A percentile compares a stretch with the other conserved stretches of the same genome.
phyloP scores from a whole-genome alignment of 2,888 invertebrate species.

The Tetranychus piercei region DNA sequence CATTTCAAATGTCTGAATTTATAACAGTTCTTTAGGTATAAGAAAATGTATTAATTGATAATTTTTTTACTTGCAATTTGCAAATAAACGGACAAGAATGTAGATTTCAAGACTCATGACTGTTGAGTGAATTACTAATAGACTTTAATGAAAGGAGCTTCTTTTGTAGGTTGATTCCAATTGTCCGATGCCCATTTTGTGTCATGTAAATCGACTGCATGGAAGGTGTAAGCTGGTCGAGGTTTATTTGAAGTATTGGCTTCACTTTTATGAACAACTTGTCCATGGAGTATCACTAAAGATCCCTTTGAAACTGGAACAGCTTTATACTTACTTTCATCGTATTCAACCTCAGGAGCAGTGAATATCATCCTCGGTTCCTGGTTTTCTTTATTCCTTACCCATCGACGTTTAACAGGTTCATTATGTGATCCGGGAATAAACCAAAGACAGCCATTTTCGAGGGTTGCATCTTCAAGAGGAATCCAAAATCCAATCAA shows the following conservation, averaged over 20 bases:
- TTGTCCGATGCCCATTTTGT: conserved; percentile 59
- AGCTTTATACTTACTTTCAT: conserved; percentile 53
- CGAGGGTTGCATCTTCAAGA: conserved; percentile 69
- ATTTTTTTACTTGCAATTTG: no score
- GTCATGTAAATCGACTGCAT: conserved; percentile 59
- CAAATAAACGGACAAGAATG: no score
- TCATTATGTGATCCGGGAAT: conserved; percentile 75
- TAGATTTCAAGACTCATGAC: no score
- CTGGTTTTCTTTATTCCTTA: conserved; percentile 46
- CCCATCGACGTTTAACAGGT: conserved; percentile 41
- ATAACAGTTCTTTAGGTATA: no score
- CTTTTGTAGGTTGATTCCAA: conserved; percentile 38
- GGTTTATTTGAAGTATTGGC: conserved; percentile 59
- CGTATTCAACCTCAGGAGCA: conserved; percentile 44
- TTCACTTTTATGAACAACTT: conserved; percentile 80
- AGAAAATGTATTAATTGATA: no score
- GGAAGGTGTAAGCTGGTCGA: conserved; percentile 89
- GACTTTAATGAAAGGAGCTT: neutral
- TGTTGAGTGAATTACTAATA: neutral
- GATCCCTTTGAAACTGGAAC: conserved; percentile 68
- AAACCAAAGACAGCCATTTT: conserved; percentile 89
- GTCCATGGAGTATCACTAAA: conserved; percentile 71
- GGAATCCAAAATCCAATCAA: conserved; percentile 87
- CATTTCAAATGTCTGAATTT: no score
- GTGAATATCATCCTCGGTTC: conserved; percentile 36